phyloP scores from a whole-genome alignment of 1,140 invertebrate species.

The Camponotus floridanus region DNA sequence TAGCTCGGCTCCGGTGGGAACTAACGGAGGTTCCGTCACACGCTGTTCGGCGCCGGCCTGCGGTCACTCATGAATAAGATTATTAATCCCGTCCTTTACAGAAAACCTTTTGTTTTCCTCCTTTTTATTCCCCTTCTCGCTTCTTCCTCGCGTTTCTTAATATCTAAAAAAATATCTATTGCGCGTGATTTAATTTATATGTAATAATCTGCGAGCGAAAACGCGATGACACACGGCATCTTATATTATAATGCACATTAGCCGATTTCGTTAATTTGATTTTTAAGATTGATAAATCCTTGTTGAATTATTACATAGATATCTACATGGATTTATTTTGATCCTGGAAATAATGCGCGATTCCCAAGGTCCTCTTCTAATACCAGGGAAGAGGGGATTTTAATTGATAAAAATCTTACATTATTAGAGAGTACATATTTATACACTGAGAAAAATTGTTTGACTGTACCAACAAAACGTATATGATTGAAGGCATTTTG shows the following conservation, averaged over 20 bases:
- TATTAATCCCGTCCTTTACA: constrained; percentile 83
- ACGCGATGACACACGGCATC: neutral
- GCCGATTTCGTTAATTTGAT: neutral
- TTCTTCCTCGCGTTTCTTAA: constrained; percentile 35
- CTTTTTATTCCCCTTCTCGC: constrained; percentile 41
- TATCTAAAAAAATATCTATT: constrained; percentile 52
- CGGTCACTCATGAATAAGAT: constrained; percentile 86
- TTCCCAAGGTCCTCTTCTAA: no score
- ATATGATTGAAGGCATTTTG: no score
- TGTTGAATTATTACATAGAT: neutral
- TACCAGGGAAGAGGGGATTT: no score
- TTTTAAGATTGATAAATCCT: neutral
- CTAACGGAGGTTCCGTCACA: constrained; percentile 76
- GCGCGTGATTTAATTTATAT: constrained; percentile 36
- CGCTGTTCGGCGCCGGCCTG: constrained; percentile 76
- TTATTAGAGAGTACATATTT: no score
- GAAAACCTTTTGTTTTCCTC: constrained; percentile 68
- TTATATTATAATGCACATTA: neutral
- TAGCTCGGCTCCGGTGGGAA: constrained; percentile 85
- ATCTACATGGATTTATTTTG: no score
- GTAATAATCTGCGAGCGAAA: constrained; percentile 1
- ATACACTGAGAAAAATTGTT: no score
- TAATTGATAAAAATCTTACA: no score
- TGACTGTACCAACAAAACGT: no score
- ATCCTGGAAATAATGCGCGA: no score